A percentile compares a stretch with the other conserved stretches of the same genome.
phyloP scores from a whole-genome alignment of 2,888 invertebrate species.

The Nemotelus pantherinus region DNA sequence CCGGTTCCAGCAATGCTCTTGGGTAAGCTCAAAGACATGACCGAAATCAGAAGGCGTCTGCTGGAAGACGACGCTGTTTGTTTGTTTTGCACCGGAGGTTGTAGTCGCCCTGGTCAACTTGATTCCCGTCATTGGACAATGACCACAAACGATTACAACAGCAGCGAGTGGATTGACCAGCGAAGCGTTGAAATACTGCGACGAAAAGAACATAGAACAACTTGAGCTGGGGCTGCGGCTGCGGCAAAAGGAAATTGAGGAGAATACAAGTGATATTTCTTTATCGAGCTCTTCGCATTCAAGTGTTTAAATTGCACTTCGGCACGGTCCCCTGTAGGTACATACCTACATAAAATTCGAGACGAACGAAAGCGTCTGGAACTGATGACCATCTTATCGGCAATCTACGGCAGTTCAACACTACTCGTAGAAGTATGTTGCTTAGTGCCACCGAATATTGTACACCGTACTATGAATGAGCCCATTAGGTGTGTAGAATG shows the following conservation, averaged over 20 bases:
- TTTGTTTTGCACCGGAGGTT: background rate
- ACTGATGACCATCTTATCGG: conserved; percentile 26
- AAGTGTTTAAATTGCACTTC: conserved; percentile 38
- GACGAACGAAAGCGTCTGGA: conserved; percentile 15
- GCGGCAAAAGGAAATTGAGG: conserved; percentile 2
- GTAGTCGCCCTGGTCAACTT: background rate
- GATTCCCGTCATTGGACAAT: background rate
- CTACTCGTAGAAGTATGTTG: background rate
- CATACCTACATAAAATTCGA: background rate
- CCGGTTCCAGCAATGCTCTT: no score
- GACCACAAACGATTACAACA: background rate
- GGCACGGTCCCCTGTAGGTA: conserved; percentile 18
- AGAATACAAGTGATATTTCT: background rate
- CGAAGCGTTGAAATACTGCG: conserved; percentile 7
- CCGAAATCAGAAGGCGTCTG: conserved; percentile 12
- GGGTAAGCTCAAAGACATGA: background rate
- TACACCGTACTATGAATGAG: background rate
- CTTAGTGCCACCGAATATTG: conserved; percentile 25
- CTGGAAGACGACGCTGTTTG: background rate
- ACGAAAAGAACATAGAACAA: conserved; percentile 12
- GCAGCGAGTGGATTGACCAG: conserved; percentile 14
- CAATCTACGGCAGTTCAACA: background rate
- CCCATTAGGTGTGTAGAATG: background rate
- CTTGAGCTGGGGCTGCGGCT: background rate
- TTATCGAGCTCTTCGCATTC: conserved; percentile 10